Conservation (phyloP, 2,888 invertebrate species). For the Sabellastarte sp. region DNA sequence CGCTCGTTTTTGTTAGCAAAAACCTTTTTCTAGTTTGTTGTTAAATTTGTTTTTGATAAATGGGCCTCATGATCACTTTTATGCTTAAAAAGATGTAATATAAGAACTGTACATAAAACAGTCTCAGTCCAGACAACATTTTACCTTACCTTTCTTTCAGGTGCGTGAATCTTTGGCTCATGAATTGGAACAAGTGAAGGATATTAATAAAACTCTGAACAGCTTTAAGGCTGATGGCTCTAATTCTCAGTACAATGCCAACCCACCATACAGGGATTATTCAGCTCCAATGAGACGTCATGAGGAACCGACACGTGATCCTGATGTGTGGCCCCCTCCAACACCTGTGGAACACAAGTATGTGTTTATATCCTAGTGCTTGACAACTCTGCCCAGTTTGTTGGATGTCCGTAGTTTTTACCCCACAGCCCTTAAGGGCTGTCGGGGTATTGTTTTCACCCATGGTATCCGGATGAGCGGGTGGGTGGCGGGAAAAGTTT, state of each 20-base stretch:
- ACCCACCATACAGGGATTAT: slow-evolving; percentile 14
- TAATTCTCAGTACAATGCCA: neutral
- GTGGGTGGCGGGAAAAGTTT: too few species aligned
- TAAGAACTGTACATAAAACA: too few species aligned
- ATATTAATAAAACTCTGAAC: slow-evolving; percentile 73
- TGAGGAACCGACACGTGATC: slow-evolving; percentile 73
- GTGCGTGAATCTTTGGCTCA: slow-evolving; percentile 83
- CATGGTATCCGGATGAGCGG: too few species aligned
- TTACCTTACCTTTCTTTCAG: slow-evolving; percentile 64
- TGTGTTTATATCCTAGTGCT: slow-evolving; percentile 6
- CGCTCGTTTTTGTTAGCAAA: too few species aligned
- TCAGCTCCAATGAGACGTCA: slow-evolving; percentile 46
- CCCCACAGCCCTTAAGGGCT: too few species aligned
- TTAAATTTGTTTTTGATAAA: too few species aligned
- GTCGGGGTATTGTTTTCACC: too few species aligned
- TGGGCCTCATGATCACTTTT: too few species aligned
- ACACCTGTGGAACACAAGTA: slow-evolving; percentile 56
- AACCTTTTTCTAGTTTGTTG: too few species aligned
- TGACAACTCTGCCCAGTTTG: neutral
- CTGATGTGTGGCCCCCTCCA: slow-evolving; percentile 81
- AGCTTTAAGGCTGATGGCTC: slow-evolving; percentile 66
- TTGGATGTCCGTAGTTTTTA: neutral
- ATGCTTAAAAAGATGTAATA: too few species aligned
- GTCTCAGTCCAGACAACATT: too few species aligned
- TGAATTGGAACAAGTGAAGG: slow-evolving; percentile 88